Base-by-base conservation (phyloP, 2,113 vertebrate species). In the Perccottus glenii region DNA sequence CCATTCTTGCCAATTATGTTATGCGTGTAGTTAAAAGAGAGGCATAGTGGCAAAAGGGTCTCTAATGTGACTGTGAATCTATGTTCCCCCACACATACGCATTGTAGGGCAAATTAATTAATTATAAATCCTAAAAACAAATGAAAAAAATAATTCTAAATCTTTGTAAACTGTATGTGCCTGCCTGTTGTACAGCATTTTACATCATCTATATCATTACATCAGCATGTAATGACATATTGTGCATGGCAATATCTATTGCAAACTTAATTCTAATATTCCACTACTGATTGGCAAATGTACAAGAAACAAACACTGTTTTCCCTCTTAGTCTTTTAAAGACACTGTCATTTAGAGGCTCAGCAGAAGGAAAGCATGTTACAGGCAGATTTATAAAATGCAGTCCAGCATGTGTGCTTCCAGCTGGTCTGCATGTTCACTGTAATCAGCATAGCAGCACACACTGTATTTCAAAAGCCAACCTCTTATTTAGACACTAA, bases 351-450 rank as follows among this genome's bases (percentile, higher is more conserved):
- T 86, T 88, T 83, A 40, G 66, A 52, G 61, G 75, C 63, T 77
- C 0, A 51, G 73, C 9, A 60, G 66, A 78, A 83, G 67, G 50
- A 60, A 70, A 59, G 27, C 45, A 44, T 64, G 48, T 85, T 80
- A 58, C 56, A 33, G 51, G 48, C 60, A 47, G 32, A 65, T 82
- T 81, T 70, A 75, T 62, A 73, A 78, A 80, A 74, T 15, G 53
- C 67, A 60, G 47, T 51, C 19, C 63, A 68, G 51, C 75, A 84
- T 74, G 70, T 75, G 67, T 71, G 60, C 43, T 40, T 61, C 64
- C 86, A 89, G 72, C 84, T 89, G 88, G 76, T 79, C 60, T 76
- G 67, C 35, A 40, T 9, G 78, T 48, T 73, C 81, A 82, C 87
- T 89, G 79, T 83, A 83, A 89, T 90, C 84, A 85, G 80, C 67